Percentiles rank a stretch among this genome's conserved stretches.
Evolutionary conservation across 1,140 invertebrate genomes (phyloP).

Genomic region (Anthonomus grandis): DNA sequence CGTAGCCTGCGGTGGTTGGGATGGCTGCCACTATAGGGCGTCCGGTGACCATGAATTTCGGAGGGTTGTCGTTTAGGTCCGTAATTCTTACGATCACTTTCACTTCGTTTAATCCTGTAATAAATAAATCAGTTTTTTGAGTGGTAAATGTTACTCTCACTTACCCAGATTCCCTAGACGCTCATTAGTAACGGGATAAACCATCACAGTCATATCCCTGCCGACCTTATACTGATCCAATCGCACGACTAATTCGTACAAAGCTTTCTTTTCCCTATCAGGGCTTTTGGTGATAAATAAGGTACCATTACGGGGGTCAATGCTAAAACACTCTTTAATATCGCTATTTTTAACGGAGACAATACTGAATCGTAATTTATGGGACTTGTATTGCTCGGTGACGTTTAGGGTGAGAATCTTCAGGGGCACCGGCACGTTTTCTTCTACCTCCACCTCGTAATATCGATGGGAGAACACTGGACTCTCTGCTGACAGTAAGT

Average conservation of each 20-base stretch:
- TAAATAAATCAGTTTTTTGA: too few species aligned
- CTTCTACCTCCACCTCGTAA: conserved; percentile 74
- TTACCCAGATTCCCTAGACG: conserved; percentile 61
- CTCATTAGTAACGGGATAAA: conserved; percentile 69
- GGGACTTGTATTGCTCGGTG: conserved; percentile 56
- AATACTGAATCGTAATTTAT: conserved; percentile 59
- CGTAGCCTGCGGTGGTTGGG: conserved; percentile 72
- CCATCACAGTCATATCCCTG: conserved; percentile 64
- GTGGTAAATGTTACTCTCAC: conserved; percentile 17
- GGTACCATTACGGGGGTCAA: conserved; percentile 69
- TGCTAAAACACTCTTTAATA: conserved; percentile 58
- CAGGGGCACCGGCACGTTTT: conserved; percentile 67
- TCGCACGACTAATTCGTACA: conserved; percentile 65
- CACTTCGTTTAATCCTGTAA: conserved; percentile 58
- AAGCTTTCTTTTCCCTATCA: conserved; percentile 63
- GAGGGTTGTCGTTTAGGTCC: conserved; percentile 80
- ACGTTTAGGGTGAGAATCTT: conserved; percentile 68
- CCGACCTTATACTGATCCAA: conserved; percentile 64
- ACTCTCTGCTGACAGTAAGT: conserved; percentile 51
- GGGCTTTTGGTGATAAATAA: conserved; percentile 65
- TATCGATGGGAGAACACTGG: conserved; percentile 69
- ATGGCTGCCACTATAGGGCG: conserved; percentile 74
- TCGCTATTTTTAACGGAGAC: conserved; percentile 55
- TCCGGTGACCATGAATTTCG: conserved; percentile 67
- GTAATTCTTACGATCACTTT: conserved; percentile 70